Conservation (phyloP, 2,797 vertebrate genomes). For the Phrynocephalus vlangalii region DNA sequence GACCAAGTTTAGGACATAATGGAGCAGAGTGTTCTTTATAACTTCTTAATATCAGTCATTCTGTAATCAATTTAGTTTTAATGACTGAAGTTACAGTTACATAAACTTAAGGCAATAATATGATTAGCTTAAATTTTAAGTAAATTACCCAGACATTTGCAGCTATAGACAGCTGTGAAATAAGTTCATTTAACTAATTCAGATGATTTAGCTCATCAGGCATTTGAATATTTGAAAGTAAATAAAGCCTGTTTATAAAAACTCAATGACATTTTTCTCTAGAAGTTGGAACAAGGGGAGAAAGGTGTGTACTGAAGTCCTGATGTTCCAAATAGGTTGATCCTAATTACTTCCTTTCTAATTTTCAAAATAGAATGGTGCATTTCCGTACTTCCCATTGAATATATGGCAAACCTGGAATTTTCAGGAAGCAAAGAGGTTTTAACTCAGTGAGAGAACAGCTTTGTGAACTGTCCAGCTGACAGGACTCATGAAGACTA, state of each 20-base stretch:
- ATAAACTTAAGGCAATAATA: constrained; percentile 5
- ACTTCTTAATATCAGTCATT: constrained; percentile 3
- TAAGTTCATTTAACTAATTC: background rate
- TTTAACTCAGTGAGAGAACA: too few species aligned
- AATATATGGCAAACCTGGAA: background rate
- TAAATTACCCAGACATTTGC: constrained; percentile 22
- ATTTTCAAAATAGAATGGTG: background rate
- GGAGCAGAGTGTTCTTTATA: constrained; percentile 9
- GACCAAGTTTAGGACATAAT: constrained; percentile 17
- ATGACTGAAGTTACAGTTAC: background rate
- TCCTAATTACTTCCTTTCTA: background rate
- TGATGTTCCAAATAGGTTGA: background rate
- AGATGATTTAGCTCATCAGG: constrained; percentile 25
- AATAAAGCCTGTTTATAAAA: constrained; percentile 14
- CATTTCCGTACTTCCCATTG: background rate
- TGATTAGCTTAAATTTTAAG: constrained; percentile 29
- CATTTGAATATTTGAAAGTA: constrained; percentile 18
- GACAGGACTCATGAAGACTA: too few species aligned
- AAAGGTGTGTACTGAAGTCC: background rate
- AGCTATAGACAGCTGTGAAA: constrained; percentile 11
- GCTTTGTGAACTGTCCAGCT: too few species aligned
- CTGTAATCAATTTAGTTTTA: constrained; percentile 40
- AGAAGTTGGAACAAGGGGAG: background rate
- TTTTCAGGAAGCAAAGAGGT: background rate
- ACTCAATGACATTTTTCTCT: background rate